Evolutionary conservation across 2,113 vertebrate species (phyloP), one percentile per base, ranked within the genome.

Genomic region (Corynorhinus townsendii): DNA sequence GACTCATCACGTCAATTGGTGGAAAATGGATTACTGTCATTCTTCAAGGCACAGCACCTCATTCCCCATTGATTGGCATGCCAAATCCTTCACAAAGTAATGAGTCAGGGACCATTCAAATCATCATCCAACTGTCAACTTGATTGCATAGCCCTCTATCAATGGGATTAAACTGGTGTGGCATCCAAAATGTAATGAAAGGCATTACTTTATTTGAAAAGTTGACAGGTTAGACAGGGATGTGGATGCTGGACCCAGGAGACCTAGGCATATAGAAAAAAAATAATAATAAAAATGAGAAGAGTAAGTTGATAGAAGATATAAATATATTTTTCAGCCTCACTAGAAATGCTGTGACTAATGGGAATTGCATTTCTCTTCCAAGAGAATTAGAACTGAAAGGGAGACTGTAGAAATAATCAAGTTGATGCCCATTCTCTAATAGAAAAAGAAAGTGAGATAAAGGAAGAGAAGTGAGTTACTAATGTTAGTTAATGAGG

Each of bases 141-240:
- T 98, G 98, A 98, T 98, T 98, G 98, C 98, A 98, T 97, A 98
- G 98, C 95, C 97, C 94, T 98, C 98, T 98, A 98, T 98, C 98
- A 98, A 96, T 95, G 96, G 98, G 97, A 98, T 98, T 98, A 98
- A 98, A 97, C 97, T 97, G 94, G 96, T 97, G 93, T 98, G 98
- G 98, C 98, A 96, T 98, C 96, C 75, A 96, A 98, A 98, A 98
- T 96, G 97, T 97, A 98, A 98, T 97, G 97, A 97, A 98, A 24
- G 0, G 93, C 97, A 97, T 96, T 96, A 85, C 97, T 97, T 98
- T 95, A 89, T 79, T 98, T 97, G 94, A 98, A 95, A 96, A 96
- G 97, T 96, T 97, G 97, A 98, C 97, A 97, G 86, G 71, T 96
- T 96, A 97, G 98, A 97, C 96, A 96, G 96, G 96, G 84, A 91